Base-by-base conservation (phyloP, 2,888 invertebrate genomes). In the Belgica antarctica region DNA sequence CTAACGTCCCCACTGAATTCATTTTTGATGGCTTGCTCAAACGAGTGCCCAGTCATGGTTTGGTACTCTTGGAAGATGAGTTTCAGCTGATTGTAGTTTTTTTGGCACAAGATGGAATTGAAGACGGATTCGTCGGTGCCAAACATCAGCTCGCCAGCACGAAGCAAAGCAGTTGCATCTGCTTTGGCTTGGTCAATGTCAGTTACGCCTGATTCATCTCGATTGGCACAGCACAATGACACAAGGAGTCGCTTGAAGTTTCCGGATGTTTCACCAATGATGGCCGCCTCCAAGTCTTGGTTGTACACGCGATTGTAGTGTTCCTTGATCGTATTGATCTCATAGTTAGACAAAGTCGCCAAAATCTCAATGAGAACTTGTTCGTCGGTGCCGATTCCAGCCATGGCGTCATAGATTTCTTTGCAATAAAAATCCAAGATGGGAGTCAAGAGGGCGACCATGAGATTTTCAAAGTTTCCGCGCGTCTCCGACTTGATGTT, bases 121-220 rank as follows among this genome's bases (percentile, higher is more conserved):
- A 96, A 94, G 66, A 85, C 85, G 0, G 90, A 90, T 79, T 94
- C 94, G 77, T 94, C 93, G 0, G 94, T 94, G 70, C 94, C 93
- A 65, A 90, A 77, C 61, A 78, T 77, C 3, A 68, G 57, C 76
- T 83, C 80, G 85, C 91, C 93, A 71, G 92, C 92, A 80, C 87
- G 84, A 7, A 92, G 82, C 73, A 93, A 82, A 76, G 87, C 87
- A 77, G 89, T 87, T 12, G 95, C 95, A 81, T 96, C 95, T 74
- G 87, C 84, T 72, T 88, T 83, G 19, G 96, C 96, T 72, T 81
- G 82, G 7, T 59, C 83, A 46, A 83, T 84, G 79, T 96, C 89
- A 2, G 87, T 84, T 12, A 86, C 83, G 76, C 87, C 87, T 73
- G 87, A 87, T 80, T 96, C 96, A 77, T 92, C 79, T 3, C 80